phyloP scores from a whole-genome alignment of 2,888 invertebrate species.

The Gymnoscelis rufifasciata region DNA sequence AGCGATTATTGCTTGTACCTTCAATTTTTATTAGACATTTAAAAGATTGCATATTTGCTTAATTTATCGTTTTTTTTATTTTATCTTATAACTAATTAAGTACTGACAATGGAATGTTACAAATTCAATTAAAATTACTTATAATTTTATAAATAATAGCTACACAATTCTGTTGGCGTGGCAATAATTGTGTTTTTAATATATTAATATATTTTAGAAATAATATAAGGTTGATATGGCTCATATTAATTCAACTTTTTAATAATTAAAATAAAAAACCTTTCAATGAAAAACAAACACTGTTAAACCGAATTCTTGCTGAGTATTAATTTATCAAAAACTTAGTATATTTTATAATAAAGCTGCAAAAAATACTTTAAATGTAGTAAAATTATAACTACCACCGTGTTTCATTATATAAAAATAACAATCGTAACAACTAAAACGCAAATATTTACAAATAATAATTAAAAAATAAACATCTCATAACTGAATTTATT shows the following conservation, averaged over 20 bases:
- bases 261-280: no score
- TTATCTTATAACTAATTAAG: conserved; percentile 52
- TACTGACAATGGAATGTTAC: conserved; percentile 58
- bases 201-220: no score
- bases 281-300: neutral
- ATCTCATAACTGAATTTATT: conserved; percentile 6
- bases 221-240: conserved; percentile 21
- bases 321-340: conserved; percentile 33
- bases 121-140: neutral
- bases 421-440: conserved; percentile 11
- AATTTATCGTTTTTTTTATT: neutral
- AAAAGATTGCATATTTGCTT: no score
- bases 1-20: neutral
- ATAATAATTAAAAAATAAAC: conserved; percentile 6
- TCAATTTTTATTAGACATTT: no score
- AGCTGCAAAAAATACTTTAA: conserved; percentile 36
- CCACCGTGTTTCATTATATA: conserved; percentile 32
- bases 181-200: no score
- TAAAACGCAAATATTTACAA: conserved; percentile 17
- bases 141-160: no score
- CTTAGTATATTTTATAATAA: conserved; percentile 35
- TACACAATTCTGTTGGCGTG: no score
- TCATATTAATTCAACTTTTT: no score
- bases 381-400: conserved; percentile 35
- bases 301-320: conserved; percentile 15